Base-by-base conservation (phyloP, 1,140 invertebrate species). In the Anoplophora glabripennis region DNA sequence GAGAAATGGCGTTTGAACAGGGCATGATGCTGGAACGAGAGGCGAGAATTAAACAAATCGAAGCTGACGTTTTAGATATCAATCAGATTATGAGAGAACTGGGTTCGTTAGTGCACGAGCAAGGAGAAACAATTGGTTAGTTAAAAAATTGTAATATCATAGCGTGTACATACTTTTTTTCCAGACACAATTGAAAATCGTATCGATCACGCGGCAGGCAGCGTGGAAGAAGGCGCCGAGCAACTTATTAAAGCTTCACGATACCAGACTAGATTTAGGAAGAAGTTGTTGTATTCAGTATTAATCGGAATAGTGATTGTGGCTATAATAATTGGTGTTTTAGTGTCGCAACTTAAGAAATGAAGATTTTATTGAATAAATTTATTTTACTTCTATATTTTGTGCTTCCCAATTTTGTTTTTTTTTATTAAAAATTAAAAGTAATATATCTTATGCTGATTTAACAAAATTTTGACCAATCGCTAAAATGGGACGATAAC, bases 61-160 rank as follows among this genome's bases (percentile, higher is more conserved):
- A 96, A 78, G 83, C 84, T 3, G 89, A 96, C 74, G 89, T 97
- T 53, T 76, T 92, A 52, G 93, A 96, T 76, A 88, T 96, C 0
- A 94, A 94, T 76, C 85, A 92, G 74, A 94, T 97, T 51, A 96
- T 96, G 87, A 85, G 88, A 58, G 88, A 94, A 66, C 77, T 98
- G n/a, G 87, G 85, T 4, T 83, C 82, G 40, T 75, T 95, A 69
- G 89, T 95, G 1, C 79, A 89, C 70, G 83, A 89, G 65, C 94
- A 98, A 78, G 88, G 85, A 35, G 86, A 91, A 63, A 79, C 83
- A 53, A 83, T 96, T 66, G 92, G 93, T 96, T 82, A 83, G 83
- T 75, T 56, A 35, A 40, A 12, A 15, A 46, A 46, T 46, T 45
- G 10, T 35, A 41, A 15, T 40, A 59, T 0, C 10, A 41, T 41